Evolutionary conservation across 2,888 invertebrate species (phyloP), one percentile per base, ranked within the genome.

Genomic region (Drosophila mulleri): DNA sequence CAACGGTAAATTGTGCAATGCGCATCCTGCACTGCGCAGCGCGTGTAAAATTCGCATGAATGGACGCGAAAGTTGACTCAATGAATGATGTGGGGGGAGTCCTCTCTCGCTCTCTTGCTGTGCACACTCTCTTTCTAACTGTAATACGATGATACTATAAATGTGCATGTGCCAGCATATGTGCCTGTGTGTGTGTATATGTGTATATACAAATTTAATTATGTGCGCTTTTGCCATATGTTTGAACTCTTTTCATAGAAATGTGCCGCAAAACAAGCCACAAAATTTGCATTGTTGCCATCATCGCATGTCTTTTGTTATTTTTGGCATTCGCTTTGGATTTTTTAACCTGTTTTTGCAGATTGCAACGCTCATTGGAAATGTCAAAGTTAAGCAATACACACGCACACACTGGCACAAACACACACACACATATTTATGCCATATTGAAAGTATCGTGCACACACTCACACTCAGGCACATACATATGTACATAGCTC

Each of bases 21-120:
- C 88, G 88, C 91, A 88, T 90, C 90, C 82, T 86, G 77, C 78
- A 79, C 70, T 75, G 91, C 88, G 88, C 88, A 88, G 83, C 89
- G 87, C 80, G 88, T 88, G 88, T 75, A 72, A 88, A 82, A 68
- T 73, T 68, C 86, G 86, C 80, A 84, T 84, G 84, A 84, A 89
- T 84, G 89, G 82, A 79, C 63, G 73, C 48, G 39, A 54, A 65
- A 65, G 39, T 52, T 53, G 69, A 67, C 70, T 88, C 88, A 83
- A 89, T 83, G 83, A 84, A 89, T 76, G 60, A 62, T 44, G 45
- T 63, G 72, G 44, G 62, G 63, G 47, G 42, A 37, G 37, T 39
- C 44, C 45, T 41, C 58, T 50, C 64, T 44, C 32, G 50, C 23
- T 47, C 37, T 26, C 65, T 47, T 29, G 41, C 56, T 50, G 14